phyloP scores from a whole-genome alignment of 1,140 invertebrate species.

The Elymnias hypermnestra region DNA sequence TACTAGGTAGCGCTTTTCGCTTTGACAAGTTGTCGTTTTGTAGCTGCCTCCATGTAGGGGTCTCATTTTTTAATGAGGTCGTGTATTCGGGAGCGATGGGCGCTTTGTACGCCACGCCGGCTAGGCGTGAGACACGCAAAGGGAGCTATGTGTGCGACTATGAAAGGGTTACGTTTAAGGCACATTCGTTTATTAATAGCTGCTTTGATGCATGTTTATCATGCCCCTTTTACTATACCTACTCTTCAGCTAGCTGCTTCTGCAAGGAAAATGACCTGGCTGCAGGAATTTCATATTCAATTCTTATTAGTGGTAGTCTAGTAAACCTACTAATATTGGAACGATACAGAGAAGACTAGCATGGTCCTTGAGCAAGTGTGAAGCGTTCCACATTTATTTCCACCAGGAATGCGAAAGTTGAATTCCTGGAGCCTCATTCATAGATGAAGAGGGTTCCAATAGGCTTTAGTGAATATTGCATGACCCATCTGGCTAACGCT shows the following conservation, averaged over 20 bases:
- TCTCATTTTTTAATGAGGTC: slow-evolving; percentile 74
- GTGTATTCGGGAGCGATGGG: slow-evolving; percentile 42
- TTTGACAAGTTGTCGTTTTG: slow-evolving; percentile 63
- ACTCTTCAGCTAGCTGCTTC: neutral
- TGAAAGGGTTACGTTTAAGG: slow-evolving; percentile 58
- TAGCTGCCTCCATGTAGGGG: slow-evolving; percentile 44
- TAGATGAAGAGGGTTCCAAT: too few species aligned
- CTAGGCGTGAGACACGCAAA: slow-evolving; percentile 38
- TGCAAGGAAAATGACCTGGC: neutral
- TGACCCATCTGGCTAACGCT: too few species aligned
- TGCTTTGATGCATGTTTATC: slow-evolving; percentile 19
- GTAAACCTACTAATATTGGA: too few species aligned
- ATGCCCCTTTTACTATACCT: slow-evolving; percentile 15
- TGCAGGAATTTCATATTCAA: too few species aligned
- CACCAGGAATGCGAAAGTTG: too few species aligned
- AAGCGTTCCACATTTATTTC: too few species aligned
- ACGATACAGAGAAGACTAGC: too few species aligned
- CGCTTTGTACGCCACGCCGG: slow-evolving; percentile 48
- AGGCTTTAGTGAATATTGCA: too few species aligned
- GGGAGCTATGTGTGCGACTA: slow-evolving; percentile 39
- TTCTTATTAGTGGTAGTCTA: too few species aligned
- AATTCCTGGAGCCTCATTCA: too few species aligned
- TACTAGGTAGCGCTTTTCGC: slow-evolving; percentile 61
- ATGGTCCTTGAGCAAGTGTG: too few species aligned
- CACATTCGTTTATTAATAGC: slow-evolving; percentile 58